A percentile compares a stretch with the other conserved stretches of the same genome.
Evolutionary conservation across 2,113 vertebrate genomes (phyloP).

Genomic region (Rhodinocichla rosea): DNA sequence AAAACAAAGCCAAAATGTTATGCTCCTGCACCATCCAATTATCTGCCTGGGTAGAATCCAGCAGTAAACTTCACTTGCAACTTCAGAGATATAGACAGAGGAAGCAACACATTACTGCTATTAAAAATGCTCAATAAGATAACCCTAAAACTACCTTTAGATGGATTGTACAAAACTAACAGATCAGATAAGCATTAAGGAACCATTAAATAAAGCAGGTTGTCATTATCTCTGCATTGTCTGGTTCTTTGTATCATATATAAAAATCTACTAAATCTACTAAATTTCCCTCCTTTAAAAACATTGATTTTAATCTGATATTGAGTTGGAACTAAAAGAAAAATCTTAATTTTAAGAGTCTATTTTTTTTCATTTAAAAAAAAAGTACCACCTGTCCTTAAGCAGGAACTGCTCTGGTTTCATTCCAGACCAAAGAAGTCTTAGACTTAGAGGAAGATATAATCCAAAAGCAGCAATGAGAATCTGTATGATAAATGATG

Average conservation of each 20-base stretch:
- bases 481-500: background rate
- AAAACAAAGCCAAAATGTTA: background rate
- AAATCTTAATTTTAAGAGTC: background rate
- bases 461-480: background rate
- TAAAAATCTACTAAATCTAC: background rate
- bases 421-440: background rate
- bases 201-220: background rate
- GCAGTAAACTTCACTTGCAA: constrained; percentile 5
- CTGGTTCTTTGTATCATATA: background rate
- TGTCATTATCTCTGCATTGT: background rate
- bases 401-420: background rate
- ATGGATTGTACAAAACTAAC: constrained; percentile 19
- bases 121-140: background rate
- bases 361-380: background rate
- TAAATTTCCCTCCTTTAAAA: background rate
- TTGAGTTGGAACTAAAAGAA: background rate
- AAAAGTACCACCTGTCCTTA: background rate
- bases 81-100: constrained; percentile 24
- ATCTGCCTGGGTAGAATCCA: background rate
- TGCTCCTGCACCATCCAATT: background rate
- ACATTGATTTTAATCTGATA: background rate
- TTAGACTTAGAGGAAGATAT: background rate
- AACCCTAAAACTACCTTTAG: constrained; percentile 33
- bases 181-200: constrained; percentile 29
- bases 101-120: constrained; percentile 35